A percentile compares a stretch with the other conserved stretches of the same genome.
phyloP scores from a whole-genome alignment of 2,888 invertebrate species.

The Cataglyphis altisquamis region DNA sequence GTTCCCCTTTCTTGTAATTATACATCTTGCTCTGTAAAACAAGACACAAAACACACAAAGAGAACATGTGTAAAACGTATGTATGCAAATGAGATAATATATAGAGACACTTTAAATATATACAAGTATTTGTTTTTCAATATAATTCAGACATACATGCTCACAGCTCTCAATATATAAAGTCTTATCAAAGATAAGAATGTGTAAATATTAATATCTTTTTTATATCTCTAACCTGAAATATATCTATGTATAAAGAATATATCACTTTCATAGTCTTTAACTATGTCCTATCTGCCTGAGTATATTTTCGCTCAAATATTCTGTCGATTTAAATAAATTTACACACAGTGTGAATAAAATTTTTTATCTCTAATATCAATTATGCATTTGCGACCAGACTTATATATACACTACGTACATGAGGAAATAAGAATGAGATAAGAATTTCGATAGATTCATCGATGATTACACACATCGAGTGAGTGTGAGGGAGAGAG shows the following conservation, averaged over 20 bases:
- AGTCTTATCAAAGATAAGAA: not conserved
- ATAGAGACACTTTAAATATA: not conserved
- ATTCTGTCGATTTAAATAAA: not conserved
- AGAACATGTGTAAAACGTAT: not conserved
- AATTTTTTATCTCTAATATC: not conserved
- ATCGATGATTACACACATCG: not conserved
- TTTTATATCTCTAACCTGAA: not conserved
- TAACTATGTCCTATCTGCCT: not conserved
- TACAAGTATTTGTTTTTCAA: not conserved
- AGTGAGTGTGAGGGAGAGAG: not conserved
- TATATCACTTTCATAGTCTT: not conserved
- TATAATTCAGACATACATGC: not conserved
- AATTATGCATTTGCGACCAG: not conserved
- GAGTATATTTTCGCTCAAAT: not conserved
- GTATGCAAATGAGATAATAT: not conserved
- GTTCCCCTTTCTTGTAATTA: not conserved
- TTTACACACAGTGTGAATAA: not conserved
- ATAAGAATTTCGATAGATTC: not conserved
- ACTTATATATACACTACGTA: not conserved
- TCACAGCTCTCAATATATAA: not conserved
- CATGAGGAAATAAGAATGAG: conserved; percentile 6
- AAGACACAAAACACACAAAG: not conserved
- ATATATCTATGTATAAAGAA: not conserved
- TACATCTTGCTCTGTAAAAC: not conserved
- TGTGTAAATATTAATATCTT: not conserved